phyloP scores from a whole-genome alignment of 2,113 vertebrate genomes.

The Hoplias malabaricus region DNA sequence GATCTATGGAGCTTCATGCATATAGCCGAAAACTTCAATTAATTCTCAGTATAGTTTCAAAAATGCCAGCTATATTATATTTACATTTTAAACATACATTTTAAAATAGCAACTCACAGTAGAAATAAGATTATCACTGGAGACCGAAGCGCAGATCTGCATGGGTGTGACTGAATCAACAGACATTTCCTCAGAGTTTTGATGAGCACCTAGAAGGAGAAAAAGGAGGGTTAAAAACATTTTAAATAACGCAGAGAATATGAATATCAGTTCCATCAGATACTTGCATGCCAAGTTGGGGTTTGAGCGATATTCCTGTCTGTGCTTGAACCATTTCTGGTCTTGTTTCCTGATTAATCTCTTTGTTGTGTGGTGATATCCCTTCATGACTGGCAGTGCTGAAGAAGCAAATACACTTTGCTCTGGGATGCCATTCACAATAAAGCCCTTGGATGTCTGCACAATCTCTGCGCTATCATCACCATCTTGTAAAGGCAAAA shows the following conservation, averaged over 20 bases:
- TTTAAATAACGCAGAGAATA: not conserved
- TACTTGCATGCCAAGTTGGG: slow-evolving; percentile 87
- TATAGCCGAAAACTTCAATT: not conserved
- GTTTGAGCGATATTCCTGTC: slow-evolving; percentile 85
- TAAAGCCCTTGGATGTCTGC: slow-evolving; percentile 62
- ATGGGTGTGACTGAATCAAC: slow-evolving; percentile 66
- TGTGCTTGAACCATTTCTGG: slow-evolving; percentile 80
- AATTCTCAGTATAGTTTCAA: not conserved
- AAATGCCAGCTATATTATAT: not conserved
- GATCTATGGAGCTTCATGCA: not conserved
- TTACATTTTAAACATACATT: not conserved
- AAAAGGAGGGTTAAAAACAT: not conserved
- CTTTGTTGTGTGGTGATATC: slow-evolving; percentile 74
- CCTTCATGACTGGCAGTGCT: slow-evolving; percentile 74
- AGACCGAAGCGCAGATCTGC: slow-evolving; percentile 79
- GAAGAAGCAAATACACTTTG: slow-evolving; percentile 75
- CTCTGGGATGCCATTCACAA: slow-evolving; percentile 60
- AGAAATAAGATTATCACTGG: slow-evolving; percentile 82
- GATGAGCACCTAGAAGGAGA: slow-evolving; percentile 69
- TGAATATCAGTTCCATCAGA: not conserved
- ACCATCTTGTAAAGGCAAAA: slow-evolving; percentile 15
- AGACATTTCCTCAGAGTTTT: slow-evolving; percentile 74
- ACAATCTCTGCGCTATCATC: not conserved
- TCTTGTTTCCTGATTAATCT: slow-evolving; percentile 68
- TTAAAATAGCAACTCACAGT: slow-evolving; percentile 72